Base-by-base conservation (phyloP, 2,888 invertebrate genomes). In the Nebria salina region DNA sequence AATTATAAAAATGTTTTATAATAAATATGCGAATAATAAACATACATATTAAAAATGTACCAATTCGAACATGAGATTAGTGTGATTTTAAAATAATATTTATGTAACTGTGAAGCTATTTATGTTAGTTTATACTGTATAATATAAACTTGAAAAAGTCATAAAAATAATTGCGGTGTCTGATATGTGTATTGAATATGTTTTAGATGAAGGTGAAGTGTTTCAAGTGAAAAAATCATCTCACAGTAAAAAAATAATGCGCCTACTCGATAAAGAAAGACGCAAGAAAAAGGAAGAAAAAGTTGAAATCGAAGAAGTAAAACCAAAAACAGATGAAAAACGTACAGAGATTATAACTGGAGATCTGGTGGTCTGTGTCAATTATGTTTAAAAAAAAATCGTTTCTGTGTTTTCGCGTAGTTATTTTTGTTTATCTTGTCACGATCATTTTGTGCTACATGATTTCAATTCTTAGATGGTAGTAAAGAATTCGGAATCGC, bases 161-260 rank as follows among this genome's bases (percentile, higher is more conserved):
- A 34, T 34, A 34, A 34, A 34, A 34, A 34, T 34, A 34, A 34
- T 34, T 34, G 5, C 34, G 34, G 34, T 5, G 2, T 34, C 34
- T 34, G 34, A 34, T 34, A 1, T 34, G 34, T 34, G 34, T 34
- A 34, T 34, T 34, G 34, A 34, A 34, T 34, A 34, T 73, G 8
- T 74, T 42, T 73, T 95, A 86, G 95, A 95, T 87, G 94, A 93
- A 85, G 95, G 93, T 41, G 97, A 97, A 90, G 94, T 96, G 76
- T 98, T 98, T 89, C 95, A 97, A 92, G 96, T 98, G 76, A 97
- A 97, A 89, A 98, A 98, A 89, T 97, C 98, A 8, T 96, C 96
- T 8, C 96, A 97, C 87, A 97, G 97, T 89, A 96, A 97, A 89
- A 93, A 95, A 88, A 92, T 97, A 79, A 95, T 96, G 90, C 95